Percentiles rank a stretch among this genome's conserved stretches.
phyloP scores from a whole-genome alignment of 1,140 invertebrate genomes.

The Bombyx mori region ASM3026992v2 NC_085125.1:16501-17000 shows the following conservation, averaged over 20 bases:
- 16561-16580: constrained; percentile 7
- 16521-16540: too few relatives aligned
- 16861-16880: constrained; percentile 3
- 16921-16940: not conserved
- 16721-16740: too few relatives aligned
- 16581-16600: constrained; percentile 9
- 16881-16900: not conserved
- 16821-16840: constrained; percentile 4
- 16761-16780: not conserved
- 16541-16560: constrained; percentile 12
- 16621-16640: constrained; percentile 5
- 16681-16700: not conserved
- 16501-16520: too few relatives aligned
- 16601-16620: constrained; percentile 10
- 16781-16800: not conserved
- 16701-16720: not conserved
- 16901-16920: constrained; percentile 4
- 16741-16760: not conserved
- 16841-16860: constrained; percentile 1
- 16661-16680: constrained; percentile 3
- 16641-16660: not conserved
- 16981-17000: not conserved
- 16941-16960: not conserved
- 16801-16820: not conserved
- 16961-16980: not conserved